Evolutionary conservation across 2,797 vertebrate genomes (phyloP).

Genomic region (Melopsittacus undulatus): DNA sequence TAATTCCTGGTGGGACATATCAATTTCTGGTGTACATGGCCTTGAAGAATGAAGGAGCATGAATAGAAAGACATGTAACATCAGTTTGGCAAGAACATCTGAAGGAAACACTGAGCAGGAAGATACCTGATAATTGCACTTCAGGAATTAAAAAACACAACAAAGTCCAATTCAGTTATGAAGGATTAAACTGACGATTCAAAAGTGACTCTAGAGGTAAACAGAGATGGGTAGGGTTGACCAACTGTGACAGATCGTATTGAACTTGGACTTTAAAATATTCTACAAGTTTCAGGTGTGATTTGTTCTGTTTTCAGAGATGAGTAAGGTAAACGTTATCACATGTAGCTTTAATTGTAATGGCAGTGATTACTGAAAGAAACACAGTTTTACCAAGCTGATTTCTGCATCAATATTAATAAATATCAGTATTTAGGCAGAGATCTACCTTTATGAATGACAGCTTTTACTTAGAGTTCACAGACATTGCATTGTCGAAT

Average conservation of each 20-base stretch:
- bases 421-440: background rate
- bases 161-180: background rate
- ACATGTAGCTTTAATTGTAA: background rate
- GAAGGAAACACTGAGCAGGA: background rate
- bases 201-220: background rate
- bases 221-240: background rate
- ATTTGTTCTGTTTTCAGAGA: background rate
- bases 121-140: background rate
- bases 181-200: fast-evolving
- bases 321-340: background rate
- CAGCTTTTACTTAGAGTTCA: background rate
- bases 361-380: background rate
- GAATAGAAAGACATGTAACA: background rate
- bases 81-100: background rate
- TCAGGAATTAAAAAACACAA: background rate
- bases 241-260: background rate
- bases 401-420: background rate
- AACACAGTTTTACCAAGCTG: background rate
- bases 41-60: background rate
- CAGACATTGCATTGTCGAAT: background rate
- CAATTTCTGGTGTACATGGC: background rate
- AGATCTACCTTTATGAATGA: background rate
- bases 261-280: background rate
- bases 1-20: background rate
- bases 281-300: background rate